A percentile compares a stretch with the other conserved stretches of the same genome.
Evolutionary conservation across 2,797 vertebrate genomes (phyloP).

Genomic region (Urophycis tenuis): DNA sequence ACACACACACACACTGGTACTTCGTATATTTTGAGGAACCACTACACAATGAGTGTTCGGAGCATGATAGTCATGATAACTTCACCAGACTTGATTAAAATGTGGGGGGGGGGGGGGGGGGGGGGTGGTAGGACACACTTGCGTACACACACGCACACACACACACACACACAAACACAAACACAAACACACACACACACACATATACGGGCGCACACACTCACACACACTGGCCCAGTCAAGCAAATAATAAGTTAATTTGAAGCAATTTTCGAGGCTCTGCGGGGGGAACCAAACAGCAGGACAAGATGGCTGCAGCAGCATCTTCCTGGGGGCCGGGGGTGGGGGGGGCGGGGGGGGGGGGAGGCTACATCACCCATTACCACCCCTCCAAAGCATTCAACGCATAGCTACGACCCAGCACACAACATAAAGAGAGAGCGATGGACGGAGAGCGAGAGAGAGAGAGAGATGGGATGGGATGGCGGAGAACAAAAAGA

Average conservation of each 20-base stretch:
- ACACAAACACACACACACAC: constrained; percentile 57
- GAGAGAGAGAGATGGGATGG: no score
- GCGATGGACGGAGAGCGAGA: neutral
- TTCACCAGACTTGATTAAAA: constrained; percentile 70
- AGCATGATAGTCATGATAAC: constrained; percentile 60
- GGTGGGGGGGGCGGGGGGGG: constrained; percentile 53
- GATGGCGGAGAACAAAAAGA: no score
- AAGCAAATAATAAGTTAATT: constrained; percentile 86
- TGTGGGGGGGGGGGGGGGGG: constrained; percentile 38
- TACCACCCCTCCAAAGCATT: constrained; percentile 28
- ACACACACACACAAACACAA: constrained; percentile 26
- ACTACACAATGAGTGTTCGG: constrained; percentile 55
- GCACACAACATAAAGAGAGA: neutral
- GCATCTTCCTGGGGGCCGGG: constrained; percentile 53
- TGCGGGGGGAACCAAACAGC: constrained; percentile 71
- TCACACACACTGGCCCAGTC: constrained; percentile 74
- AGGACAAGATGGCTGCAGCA: constrained; percentile 62
- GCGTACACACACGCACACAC: neutral
- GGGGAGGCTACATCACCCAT: constrained; percentile 46
- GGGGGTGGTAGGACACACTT: constrained; percentile 43
- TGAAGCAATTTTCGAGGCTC: constrained; percentile 76
- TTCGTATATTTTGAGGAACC: constrained; percentile 45
- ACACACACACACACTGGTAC: constrained; percentile 31
- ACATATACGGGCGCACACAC: constrained; percentile 57
- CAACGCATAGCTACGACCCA: neutral